phyloP scores from a whole-genome alignment of 1,140 invertebrate genomes.

The Diachasma alloeum region DNA sequence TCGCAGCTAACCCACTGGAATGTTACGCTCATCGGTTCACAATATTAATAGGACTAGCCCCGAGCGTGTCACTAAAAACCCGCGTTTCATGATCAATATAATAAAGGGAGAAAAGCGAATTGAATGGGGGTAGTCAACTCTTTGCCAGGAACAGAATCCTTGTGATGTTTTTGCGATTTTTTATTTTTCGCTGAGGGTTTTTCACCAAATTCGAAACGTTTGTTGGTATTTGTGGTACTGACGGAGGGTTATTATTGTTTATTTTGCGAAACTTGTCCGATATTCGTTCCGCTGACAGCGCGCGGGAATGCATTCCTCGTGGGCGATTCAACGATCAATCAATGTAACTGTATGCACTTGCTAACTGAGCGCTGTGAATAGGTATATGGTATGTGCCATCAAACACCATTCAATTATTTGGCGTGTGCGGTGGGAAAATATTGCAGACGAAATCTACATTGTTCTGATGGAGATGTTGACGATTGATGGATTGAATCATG shows the following conservation, averaged over 20 bases:
- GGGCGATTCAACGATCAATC: conserved; percentile 4
- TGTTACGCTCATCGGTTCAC: conserved; percentile 35
- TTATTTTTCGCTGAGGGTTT: neutral
- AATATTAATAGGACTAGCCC: conserved; percentile 36
- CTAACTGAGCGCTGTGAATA: neutral
- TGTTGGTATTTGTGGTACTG: neutral
- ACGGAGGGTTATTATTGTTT: neutral
- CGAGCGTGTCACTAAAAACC: neutral
- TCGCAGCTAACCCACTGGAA: conserved; percentile 22
- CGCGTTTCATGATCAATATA: conserved; percentile 4
- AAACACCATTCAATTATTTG: neutral
- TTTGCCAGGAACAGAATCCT: no score
- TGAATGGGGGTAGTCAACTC: neutral
- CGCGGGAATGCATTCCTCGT: neutral
- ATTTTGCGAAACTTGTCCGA: neutral
- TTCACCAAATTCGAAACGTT: neutral
- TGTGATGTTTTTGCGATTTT: neutral
- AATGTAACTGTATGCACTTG: neutral
- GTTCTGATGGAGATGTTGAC: neutral
- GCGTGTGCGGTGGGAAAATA: neutral
- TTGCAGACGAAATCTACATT: neutral
- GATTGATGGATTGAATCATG: no score
- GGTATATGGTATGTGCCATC: neutral
- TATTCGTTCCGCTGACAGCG: neutral
- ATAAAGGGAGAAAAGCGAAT: neutral